These are phyloP conservation scores for Desmodus rotundus DNA, from an alignment of 2,113 vertebrate genomes.

Conservation along the genomic window DNA sequence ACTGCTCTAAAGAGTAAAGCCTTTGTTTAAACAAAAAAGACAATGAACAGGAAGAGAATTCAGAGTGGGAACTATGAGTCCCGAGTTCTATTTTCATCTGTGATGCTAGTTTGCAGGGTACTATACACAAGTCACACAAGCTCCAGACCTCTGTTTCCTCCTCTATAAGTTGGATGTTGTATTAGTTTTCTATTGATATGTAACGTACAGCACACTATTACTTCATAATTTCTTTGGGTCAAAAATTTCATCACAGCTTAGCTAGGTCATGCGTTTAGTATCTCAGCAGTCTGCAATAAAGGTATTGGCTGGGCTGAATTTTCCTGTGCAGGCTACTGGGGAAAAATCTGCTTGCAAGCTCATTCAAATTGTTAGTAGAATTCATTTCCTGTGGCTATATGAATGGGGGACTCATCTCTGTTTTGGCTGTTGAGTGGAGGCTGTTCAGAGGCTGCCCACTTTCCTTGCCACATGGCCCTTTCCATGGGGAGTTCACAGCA, in stretches of 20 bases:
- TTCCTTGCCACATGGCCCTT: neutral
- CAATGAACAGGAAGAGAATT: neutral
- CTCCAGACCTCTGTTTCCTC: neutral
- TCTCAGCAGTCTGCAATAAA: neutral
- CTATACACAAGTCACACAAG: neutral
- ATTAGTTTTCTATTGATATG: neutral
- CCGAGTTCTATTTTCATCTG: neutral
- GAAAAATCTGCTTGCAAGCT: neutral
- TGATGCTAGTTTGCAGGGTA: neutral
- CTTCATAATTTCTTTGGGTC: neutral
- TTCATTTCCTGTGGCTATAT: neutral
- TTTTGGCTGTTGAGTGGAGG: neutral
- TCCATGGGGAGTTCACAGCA: neutral
- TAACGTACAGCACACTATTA: neutral
- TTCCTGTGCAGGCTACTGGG: neutral
- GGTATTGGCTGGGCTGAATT: fast-evolving
- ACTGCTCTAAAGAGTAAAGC: neutral
- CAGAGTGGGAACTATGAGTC: neutral
- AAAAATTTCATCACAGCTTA: neutral
- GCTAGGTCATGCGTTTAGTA: neutral
- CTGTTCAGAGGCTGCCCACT: neutral
- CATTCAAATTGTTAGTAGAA: neutral
- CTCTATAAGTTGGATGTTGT: neutral
- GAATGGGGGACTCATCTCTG: neutral
- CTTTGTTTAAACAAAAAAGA: neutral